phyloP scores from a whole-genome alignment of 30 jellyfish, hydroid and myxozoan genomes.

The Euphysa ruthae region DNA sequence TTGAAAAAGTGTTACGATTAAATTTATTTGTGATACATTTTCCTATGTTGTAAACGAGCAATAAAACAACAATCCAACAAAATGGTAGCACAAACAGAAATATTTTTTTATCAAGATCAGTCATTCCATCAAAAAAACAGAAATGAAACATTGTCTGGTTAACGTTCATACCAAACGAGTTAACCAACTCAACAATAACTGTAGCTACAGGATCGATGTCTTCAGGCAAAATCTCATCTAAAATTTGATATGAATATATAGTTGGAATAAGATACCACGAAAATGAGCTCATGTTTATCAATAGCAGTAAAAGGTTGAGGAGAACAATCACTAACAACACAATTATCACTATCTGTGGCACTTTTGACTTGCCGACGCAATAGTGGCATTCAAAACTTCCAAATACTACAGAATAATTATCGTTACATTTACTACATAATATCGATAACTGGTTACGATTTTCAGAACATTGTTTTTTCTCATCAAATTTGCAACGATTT shows the following conservation, averaged over 20 bases:
- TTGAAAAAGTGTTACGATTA: background rate
- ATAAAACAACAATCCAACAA: background rate
- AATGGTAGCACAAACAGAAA: background rate
- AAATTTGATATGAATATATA: slow-evolving; percentile 21
- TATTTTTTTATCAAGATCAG: slow-evolving; percentile 1
- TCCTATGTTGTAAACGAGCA: background rate
- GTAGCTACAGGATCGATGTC: background rate
- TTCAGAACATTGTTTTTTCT: background rate
- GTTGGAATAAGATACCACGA: slow-evolving; percentile 5
- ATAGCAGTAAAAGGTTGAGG: background rate
- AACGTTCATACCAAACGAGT: background rate
- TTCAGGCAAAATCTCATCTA: background rate
- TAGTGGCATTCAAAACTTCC: slow-evolving; percentile 6
- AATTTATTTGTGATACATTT: background rate
- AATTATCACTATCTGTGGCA: background rate
- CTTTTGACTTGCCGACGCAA: background rate
- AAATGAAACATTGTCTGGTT: background rate
- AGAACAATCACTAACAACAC: background rate
- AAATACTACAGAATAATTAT: background rate
- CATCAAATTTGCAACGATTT: background rate
- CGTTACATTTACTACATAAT: slow-evolving; percentile 4
- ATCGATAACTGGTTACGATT: slow-evolving; percentile 12
- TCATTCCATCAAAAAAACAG: slow-evolving; percentile 9
- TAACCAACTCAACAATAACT: background rate
- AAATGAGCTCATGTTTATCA: background rate